Evolutionary conservation across 2,113 vertebrate species (phyloP).

Genomic region (Plecotus auritus): DNA sequence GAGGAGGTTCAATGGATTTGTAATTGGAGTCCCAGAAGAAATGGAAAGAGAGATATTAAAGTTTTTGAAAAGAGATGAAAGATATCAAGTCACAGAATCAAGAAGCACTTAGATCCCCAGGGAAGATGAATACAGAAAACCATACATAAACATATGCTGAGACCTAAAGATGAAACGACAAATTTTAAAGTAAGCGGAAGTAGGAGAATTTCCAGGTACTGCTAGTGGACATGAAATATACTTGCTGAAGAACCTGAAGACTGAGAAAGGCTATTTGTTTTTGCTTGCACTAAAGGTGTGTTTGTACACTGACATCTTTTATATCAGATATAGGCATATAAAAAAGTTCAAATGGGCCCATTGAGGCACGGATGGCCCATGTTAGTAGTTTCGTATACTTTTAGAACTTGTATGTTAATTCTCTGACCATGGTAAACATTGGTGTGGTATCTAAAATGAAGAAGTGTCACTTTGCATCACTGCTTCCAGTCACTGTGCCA

Average conservation of each 20-base stretch:
- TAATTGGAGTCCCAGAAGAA: not conserved
- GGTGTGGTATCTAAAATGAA: not conserved
- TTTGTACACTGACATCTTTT: not conserved
- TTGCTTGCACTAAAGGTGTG: not conserved
- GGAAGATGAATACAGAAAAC: not conserved
- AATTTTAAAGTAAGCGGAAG: not conserved
- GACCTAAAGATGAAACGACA: not conserved
- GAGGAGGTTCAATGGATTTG: not conserved
- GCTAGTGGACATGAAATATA: not conserved
- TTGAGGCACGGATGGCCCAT: not conserved
- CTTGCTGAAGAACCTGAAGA: not conserved
- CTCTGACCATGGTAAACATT: not conserved
- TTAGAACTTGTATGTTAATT: not conserved
- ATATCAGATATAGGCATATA: not conserved
- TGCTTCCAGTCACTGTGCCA: not conserved
- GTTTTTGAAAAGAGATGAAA: not conserved
- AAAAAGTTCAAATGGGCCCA: not conserved
- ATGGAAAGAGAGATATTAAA: not conserved
- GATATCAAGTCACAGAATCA: not conserved
- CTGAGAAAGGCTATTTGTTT: not conserved
- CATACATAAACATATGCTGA: not conserved
- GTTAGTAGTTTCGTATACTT: not conserved
- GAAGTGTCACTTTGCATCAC: not conserved
- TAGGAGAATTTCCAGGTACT: not conserved
- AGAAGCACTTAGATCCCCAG: not conserved